Conservation (phyloP, 2,797 vertebrate genomes). For the Stomatorhinus walkeri region DNA sequence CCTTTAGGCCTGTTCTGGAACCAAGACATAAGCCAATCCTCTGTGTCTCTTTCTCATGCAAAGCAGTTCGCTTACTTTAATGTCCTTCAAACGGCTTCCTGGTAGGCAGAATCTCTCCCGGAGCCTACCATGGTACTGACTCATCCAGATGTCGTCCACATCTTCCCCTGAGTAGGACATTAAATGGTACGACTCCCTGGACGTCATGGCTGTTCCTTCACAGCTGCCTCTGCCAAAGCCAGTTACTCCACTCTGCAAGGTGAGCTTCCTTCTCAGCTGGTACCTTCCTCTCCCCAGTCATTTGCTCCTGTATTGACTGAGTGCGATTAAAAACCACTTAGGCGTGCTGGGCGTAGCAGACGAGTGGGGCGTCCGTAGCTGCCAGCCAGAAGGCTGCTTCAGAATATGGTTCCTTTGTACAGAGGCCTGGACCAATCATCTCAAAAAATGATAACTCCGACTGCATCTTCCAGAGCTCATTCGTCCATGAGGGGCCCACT, state of each 20-base stretch:
- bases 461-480: not conserved
- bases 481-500: not conserved
- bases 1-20: not conserved
- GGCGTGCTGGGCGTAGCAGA: not conserved
- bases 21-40: not conserved
- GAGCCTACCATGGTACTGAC: not conserved
- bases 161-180: not conserved
- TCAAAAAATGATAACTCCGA: not conserved
- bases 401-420: not conserved
- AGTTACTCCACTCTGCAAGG: not conserved
- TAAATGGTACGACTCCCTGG: not conserved
- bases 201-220: not conserved
- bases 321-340: constrained; percentile 15
- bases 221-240: not conserved
- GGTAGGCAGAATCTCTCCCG: not conserved
- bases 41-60: not conserved
- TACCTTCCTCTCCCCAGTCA: too few relatives aligned
- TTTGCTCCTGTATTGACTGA: not conserved
- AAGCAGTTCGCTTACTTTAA: not conserved
- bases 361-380: not conserved
- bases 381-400: not conserved
- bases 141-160: not conserved
- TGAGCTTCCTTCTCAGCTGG: too few relatives aligned
- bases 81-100: not conserved
- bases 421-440: not conserved